Evolutionary conservation across 2,888 invertebrate species (phyloP).

Genomic region (Amphipoea oculea): DNA sequence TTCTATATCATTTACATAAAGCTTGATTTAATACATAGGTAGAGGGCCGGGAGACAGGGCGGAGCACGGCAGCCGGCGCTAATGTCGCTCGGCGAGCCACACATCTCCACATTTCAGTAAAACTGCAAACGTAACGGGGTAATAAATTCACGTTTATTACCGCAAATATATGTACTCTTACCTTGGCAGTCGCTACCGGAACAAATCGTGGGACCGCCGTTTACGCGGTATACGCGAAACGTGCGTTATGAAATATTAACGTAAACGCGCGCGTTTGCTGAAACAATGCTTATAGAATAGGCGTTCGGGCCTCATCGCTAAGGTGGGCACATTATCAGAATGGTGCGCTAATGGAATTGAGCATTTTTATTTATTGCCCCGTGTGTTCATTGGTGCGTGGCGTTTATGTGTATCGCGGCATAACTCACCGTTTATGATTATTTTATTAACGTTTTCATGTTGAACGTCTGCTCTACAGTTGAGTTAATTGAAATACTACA

Average conservation of each 20-base stretch:
- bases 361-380: constrained; percentile 81
- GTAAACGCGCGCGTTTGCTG: constrained; percentile 78
- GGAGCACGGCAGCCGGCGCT: constrained; percentile 77
- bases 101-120: constrained; percentile 88
- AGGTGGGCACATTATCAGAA: constrained; percentile 83
- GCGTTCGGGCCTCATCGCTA: constrained; percentile 69
- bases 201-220: constrained; percentile 83
- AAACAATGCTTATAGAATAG: constrained; percentile 77
- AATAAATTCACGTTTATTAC: constrained; percentile 90
- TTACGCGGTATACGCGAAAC: constrained; percentile 79
- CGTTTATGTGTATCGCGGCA: constrained; percentile 71
- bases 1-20: constrained; percentile 71
- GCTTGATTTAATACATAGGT: constrained; percentile 70
- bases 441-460: constrained; percentile 70
- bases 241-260: constrained; percentile 84
- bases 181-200: constrained; percentile 84
- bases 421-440: constrained; percentile 74
- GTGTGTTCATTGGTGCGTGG: constrained; percentile 71
- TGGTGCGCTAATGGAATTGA: constrained; percentile 82
- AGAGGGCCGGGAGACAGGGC: constrained; percentile 70
- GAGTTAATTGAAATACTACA: constrained; percentile 36
- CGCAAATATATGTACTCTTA: constrained; percentile 84
- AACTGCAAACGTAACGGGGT: constrained; percentile 88
- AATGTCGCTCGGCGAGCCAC: constrained; percentile 80
- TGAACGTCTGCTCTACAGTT: constrained; percentile 31